Evolutionary conservation across 2,113 vertebrate genomes (phyloP), one percentile per base, ranked within the genome.

Genomic region (Pollachius pollachius): DNA sequence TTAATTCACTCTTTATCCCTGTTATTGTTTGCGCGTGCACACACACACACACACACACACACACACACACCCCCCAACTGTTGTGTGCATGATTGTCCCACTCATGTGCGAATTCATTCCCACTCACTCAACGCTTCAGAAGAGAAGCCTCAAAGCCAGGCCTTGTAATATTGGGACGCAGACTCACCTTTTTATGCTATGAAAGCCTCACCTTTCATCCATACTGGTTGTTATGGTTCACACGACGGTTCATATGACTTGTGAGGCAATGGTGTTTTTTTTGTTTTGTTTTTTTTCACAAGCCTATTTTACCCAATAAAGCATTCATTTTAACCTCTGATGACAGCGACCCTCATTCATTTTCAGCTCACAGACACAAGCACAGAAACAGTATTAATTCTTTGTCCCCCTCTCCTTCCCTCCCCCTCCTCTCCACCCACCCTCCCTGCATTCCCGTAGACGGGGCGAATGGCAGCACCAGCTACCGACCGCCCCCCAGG

Each of bases 401-500:
- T 18, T 17, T 11, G 16, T 60, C 3, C 16, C 58, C 17, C 18
- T 13, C 18, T 17, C 19, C 56, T 48, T 17, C 5, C 9, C 13
- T 67, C 1, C 6, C 19, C 3, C 8, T 21, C 18, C 27, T 17
- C 9, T 37, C 62, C 68, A 37, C 17, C 65, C 0, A 82, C 87
- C 72, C 54, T 1, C 76, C 41, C 62, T 17, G 41, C 41, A 25
- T 25, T 18, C 11, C n/a, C 34, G 52, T 18, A 99, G 96, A 99
- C 88, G 92, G 96, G 52, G 94, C 95, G 65, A 99, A 99, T 52
- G 95, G 96, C 85, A 93, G 92, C 83, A 94, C 96, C 56, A 95
- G 96, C 83, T 99, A 98, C 86, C 93, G 96, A 63, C 95, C 96
- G 15, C 96, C 97, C 81, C 96, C 97, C 85, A 94, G 97, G 93